Evolutionary conservation across 2,113 vertebrate genomes (phyloP).

Genomic region (Pseudorhombus dupliciocellatus): DNA sequence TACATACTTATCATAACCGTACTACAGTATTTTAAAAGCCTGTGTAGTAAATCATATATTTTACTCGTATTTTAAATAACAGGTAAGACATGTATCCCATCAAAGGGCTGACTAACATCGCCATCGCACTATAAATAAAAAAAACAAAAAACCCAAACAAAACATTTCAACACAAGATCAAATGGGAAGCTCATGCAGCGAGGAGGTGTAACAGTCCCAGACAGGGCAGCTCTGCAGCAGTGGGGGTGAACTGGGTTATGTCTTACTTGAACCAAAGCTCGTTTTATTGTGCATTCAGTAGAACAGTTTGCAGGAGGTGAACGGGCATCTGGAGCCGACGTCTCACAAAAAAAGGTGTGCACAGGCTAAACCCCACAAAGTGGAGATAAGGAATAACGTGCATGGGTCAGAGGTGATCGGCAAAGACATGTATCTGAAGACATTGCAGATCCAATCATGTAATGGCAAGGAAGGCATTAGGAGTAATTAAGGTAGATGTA

Average conservation of each 20-base stretch:
- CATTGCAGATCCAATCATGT: slow-evolving; percentile 1
- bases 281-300: slow-evolving; percentile 54
- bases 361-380: slow-evolving; percentile 1
- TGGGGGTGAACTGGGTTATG: slow-evolving; percentile 43
- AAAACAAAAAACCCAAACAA: background rate
- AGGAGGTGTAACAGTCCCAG: slow-evolving; percentile 35
- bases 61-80: background rate
- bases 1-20: too few species aligned
- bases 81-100: background rate
- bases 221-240: slow-evolving; percentile 23
- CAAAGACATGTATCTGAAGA: slow-evolving; percentile 9
- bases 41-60: background rate
- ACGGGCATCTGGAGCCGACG: slow-evolving; percentile 34
- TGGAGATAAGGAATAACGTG: background rate
- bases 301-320: slow-evolving; percentile 27
- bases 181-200: slow-evolving; percentile 9
- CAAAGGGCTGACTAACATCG: background rate
- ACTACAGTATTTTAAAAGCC: too few species aligned
- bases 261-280: slow-evolving; percentile 46
- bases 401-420: slow-evolving; percentile 12
- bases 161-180: slow-evolving; percentile 25
- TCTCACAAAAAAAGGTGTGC: slow-evolving; percentile 26
- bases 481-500: slow-evolving; percentile 15
- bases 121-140: background rate
- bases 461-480: slow-evolving; percentile 10